Evolutionary conservation across 2,888 invertebrate genomes (phyloP), one percentile per base, ranked within the genome.

Genomic region (Pherbina coryleti): DNA sequence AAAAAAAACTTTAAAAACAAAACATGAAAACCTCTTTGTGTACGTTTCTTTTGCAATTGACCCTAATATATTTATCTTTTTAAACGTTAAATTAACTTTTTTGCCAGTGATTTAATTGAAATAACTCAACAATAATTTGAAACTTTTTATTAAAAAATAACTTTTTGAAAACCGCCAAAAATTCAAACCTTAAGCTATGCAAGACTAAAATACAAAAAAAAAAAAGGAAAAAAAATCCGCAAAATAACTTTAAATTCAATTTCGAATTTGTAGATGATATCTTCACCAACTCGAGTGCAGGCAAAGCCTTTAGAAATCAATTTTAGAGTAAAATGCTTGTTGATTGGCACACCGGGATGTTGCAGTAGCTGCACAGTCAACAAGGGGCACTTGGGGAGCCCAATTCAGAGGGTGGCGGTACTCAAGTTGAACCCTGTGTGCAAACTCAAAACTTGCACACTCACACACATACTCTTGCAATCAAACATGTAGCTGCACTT

Each of bases 251-350:
- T 14, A 2, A 19, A 49, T 22, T 49, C 69, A 11, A 49, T 25
- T 14, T 25, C 11, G 28, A n/a, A 19, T 34, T 37, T 31, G 19
- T 19, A 49, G 37, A 22, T 19, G 55, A 55, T 28, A 71, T 31
- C 9, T 11, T 31, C 55, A 71, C 0, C 19, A 17, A 19, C 60
- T 11, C 22, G 60, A 57, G 44, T 31, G 55, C 28, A 31, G 51
- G 5, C 51, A 44, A 17, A 62, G 28, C 28, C 73, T 49, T 62
- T 73, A 73, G 73, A 73, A 73, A 73, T 73, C 73, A 73, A 73
- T 73, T 60, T 57, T 72, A 19, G 14, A 28, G 37, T 34, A 28
- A 72, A 60, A 72, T 14, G 62, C 17, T 62, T 25, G 19, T 55
- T 60, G 72, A 72, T 72, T 72, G 72, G 72, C 72, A 72, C 28